phyloP scores from a whole-genome alignment of 1,140 invertebrate genomes.

The roundworm (Caenorhabditis elegans) region WBcel235 BX284603.4:8444001-8444500 shows the following conservation, averaged over 20 bases:
- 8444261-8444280: slow-evolving; percentile 44
- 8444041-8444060: slow-evolving; percentile 17
- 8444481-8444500: slow-evolving; percentile 32
- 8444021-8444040: not conserved
- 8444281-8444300: slow-evolving; percentile 16
- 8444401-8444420: not conserved
- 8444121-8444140: not conserved
- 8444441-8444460: slow-evolving; percentile 37
- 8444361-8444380: slow-evolving; percentile 42
- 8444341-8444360: slow-evolving; percentile 27
- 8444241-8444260: not conserved
- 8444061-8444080: not conserved
- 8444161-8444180: slow-evolving; percentile 8
- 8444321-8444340: slow-evolving; percentile 29
- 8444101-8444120: slow-evolving; percentile 31
- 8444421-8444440: not conserved
- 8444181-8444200: not conserved
- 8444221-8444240: not conserved
- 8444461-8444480: slow-evolving; percentile 39
- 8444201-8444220: not conserved
- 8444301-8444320: not conserved
- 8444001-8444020: no score
- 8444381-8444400: slow-evolving; percentile 41
- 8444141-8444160: slow-evolving; percentile 18
- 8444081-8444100: not conserved